phyloP scores from a whole-genome alignment of 2,888 invertebrate species.

The Nymphalis polychloros region DNA sequence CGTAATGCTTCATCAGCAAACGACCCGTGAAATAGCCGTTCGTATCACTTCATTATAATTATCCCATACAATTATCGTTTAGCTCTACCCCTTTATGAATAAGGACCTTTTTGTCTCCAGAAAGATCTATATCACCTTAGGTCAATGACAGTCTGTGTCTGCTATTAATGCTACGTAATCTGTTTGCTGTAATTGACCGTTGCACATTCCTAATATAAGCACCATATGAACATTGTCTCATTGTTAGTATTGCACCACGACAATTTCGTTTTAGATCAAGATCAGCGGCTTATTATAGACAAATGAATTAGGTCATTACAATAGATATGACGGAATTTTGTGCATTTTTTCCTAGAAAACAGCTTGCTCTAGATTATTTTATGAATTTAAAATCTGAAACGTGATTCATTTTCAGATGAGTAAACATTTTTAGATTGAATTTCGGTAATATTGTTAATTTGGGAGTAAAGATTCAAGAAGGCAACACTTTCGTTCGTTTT shows the following conservation, averaged over 20 bases:
- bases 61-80: conserved; percentile 47
- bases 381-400: conserved; percentile 13
- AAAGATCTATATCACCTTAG: conserved; percentile 41
- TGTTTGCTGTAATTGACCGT: conserved; percentile 53
- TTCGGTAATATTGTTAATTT: not conserved
- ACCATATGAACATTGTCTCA: conserved; percentile 45
- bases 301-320: conserved; percentile 52
- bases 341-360: conserved; percentile 28
- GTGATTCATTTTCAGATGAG: conserved; percentile 25
- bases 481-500: too few relatives aligned
- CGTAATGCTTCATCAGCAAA: conserved; percentile 40
- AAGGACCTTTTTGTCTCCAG: conserved; percentile 44
- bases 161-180: conserved; percentile 55
- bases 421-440: not conserved
- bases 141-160: conserved; percentile 70
- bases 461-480: not conserved
- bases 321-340: conserved; percentile 36
- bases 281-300: conserved; percentile 49
- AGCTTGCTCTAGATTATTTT: conserved; percentile 22
- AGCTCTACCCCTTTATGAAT: conserved; percentile 23
- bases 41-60: conserved; percentile 59
- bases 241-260: conserved; percentile 34
- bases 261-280: conserved; percentile 53
- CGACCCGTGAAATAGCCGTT: conserved; percentile 62
- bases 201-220: conserved; percentile 54